Evolutionary conservation across 1,140 invertebrate genomes (phyloP), one percentile per base, ranked within the genome.

Genomic region (Pogonomyrmex barbatus): DNA sequence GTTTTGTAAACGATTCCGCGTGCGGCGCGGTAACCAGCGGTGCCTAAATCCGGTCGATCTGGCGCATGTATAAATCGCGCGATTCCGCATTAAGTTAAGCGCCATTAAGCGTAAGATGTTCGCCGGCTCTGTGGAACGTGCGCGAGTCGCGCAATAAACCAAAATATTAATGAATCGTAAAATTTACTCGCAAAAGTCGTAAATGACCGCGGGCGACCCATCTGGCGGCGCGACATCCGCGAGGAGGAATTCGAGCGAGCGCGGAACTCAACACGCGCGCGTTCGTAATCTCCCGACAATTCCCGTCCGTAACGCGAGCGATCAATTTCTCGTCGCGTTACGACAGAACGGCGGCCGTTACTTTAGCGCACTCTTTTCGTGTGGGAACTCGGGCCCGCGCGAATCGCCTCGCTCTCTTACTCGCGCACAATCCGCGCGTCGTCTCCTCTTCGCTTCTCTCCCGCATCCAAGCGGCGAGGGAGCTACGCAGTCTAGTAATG

Each of bases 401-500:
- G 62, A 75, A 5, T 42, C 65, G 42, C 52, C 67, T 65, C 82
- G 54, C 36, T 65, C 47, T 68, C 33, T 54, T 58, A 8, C 63
- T 36, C 24, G 47, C 75, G 58, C 71, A 52, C 10, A 56, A 52
- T 83, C 50, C 65, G 62, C 67, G 60, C 58, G 33, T 60, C 47
- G 33, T 50, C 50, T 84, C 60, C 47, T 63, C 63, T 79, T 65
- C 56, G n/a, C 73, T 56, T 76, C 76, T 89, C 73, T 73, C 77
- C 47, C 83, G 56, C 42, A 42, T 68, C 65, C 79, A 62, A 63
- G 56, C 63, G 36, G 83, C 58, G 60, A 63, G 54, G 68, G 50
- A 81, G 73, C 86, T 68, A 54, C 79, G 54, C 75, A 86, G 76
- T 71, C 71, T 58, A 73, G 89, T 91, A 92, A 92, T 91, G 88